Base-by-base conservation (phyloP, 2,113 vertebrate species). In the Forbesichthys papilliferus region DNA sequence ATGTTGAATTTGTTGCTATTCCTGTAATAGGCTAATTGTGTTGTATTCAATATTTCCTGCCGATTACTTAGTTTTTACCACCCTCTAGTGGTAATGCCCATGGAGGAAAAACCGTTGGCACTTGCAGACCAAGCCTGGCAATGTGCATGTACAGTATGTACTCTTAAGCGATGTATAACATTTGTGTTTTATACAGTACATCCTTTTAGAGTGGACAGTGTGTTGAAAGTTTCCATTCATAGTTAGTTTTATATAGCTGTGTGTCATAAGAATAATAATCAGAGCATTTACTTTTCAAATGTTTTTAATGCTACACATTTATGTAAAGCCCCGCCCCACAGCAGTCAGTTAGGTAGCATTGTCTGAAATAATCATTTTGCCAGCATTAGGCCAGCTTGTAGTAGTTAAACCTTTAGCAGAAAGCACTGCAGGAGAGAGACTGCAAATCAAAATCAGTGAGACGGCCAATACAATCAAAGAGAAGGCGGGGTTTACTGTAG, bases 31-130 rank as follows among this genome's bases (percentile, higher is more conserved):
- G 2, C n/a, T 36, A 46, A 10, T 20, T 51, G 53, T 20, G 46
- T 55, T 49, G 6, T 65, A n/a, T 57, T 27, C 36, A 42, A 7
- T 27, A 27, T n/a, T 2, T 2, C 52, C 33, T 4, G 9, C 52
- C 7, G 36, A 74, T 88, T 72, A 13, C 61, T 84, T 76, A 82
- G 83, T 49, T 48, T 76, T 55, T 78, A 85, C 78, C 72, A 0
- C 90, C 90, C 82, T 71, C 90, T 91, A 75, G 69, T 87, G 90
- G 87, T 61, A 55, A 13, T 61, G 48, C 48, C 49, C 54, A 27
- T 20, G 49, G n/a, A 70, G 52, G 5, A 36, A 1, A 61, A 12
- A 3, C 52, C 33, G 1, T 11, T 27, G n/a, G 33, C 60, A 47
- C 33, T 49, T 46, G 3, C 36, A 63, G 48, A 20, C 48, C 16